phyloP scores from a whole-genome alignment of 2,113 vertebrate species.

The Paradoxurus hermaphroditus region DNA sequence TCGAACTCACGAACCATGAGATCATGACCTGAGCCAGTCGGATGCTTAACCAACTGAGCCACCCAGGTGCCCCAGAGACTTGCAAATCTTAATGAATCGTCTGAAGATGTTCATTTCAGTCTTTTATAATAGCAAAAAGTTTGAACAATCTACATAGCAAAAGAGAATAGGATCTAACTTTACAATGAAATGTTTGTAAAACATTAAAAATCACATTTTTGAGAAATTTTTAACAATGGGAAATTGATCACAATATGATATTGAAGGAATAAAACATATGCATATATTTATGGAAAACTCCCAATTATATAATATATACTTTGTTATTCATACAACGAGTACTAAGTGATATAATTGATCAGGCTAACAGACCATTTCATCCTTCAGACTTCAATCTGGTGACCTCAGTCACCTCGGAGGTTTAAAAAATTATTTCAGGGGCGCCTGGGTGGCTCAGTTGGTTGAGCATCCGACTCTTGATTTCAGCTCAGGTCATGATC shows the following conservation, averaged over 20 bases:
- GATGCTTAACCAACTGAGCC: no score
- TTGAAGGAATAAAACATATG: background rate
- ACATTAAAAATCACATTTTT: background rate
- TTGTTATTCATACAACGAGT: background rate
- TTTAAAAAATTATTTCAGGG: background rate
- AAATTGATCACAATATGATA: background rate
- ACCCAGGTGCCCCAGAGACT: background rate
- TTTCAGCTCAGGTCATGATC: no score
- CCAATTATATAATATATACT: background rate
- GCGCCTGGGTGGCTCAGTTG: no score
- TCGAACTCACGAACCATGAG: no score
- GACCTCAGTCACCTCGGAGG: background rate
- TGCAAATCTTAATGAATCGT: background rate
- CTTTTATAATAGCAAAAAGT: background rate
- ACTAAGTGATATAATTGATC: background rate
- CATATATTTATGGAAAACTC: background rate
- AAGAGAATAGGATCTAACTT: background rate
- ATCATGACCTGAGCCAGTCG: no score
- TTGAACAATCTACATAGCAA: background rate
- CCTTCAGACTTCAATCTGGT: background rate
- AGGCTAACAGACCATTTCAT: background rate
- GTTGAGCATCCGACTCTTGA: no score
- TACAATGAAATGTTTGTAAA: background rate
- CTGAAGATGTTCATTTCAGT: background rate
- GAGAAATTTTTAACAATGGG: background rate